Evolutionary conservation across 2,888 invertebrate species (phyloP), one percentile per base, ranked within the genome.

Genomic region (Calliopum simillimum): DNA sequence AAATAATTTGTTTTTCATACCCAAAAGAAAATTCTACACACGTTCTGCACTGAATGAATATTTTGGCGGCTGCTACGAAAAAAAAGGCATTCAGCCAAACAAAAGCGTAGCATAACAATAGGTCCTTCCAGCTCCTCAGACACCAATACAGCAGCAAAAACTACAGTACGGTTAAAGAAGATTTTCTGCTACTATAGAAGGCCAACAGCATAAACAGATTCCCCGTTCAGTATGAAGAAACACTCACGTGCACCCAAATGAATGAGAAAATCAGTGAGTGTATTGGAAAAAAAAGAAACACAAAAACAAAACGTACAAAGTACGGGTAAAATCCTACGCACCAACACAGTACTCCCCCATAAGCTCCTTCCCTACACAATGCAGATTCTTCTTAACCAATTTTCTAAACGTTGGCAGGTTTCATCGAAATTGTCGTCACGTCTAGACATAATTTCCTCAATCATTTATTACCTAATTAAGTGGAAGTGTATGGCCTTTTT

Each of bases 391-490:
- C 19, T 16, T 23, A 41, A 43, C 41, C 12, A 21, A 14, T 13
- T 11, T 59, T 59, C 19, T 61, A 46, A n/a, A 1, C 25, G 49
- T 55, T 33, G 44, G 16, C 72, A 72, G 73, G 69, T 70, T 74
- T 75, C 76, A 81, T 84, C 79, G 80, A 78, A 81, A 84, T 85
- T 82, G 79, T 77, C 80, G 83, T 85, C 85, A 85, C 85, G 85
- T 85, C 85, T 84, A 85, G 84, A 85, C 84, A 84, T 85, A 84
- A 85, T 85, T 84, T 85, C 84, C 81, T 84, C 85, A 84, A 84
- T 84, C 85, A 84, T 85, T 84, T 84, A 85, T 84, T 84, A 84
- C 82, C 81, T 83, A 85, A 85, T 85, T 85, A 85, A 84, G 84
- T 84, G 84, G 83, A 84, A 84, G 81, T 82, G 78, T 76, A 56